Percentiles rank a stretch among this genome's conserved stretches.
Conservation (phyloP, 2,888 invertebrate species). For the Branchinecta sandiegonensis region DNA sequence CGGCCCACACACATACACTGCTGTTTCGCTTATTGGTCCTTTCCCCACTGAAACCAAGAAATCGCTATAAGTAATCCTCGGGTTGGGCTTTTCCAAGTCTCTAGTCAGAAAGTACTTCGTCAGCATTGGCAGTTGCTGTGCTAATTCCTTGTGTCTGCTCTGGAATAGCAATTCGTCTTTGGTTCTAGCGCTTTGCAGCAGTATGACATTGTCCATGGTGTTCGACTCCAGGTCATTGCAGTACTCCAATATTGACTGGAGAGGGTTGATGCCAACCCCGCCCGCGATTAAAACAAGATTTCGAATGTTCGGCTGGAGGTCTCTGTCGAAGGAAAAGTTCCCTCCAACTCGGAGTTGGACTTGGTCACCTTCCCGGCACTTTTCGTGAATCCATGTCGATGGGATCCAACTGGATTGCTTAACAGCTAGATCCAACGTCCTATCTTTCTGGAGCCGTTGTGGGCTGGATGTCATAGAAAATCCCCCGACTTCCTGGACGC, state of each 20-base stretch:
- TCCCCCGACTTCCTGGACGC: slow-evolving; percentile 35
- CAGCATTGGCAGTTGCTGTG: neutral
- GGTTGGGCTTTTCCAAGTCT: neutral
- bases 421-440: slow-evolving; percentile 34
- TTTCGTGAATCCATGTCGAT: slow-evolving; percentile 35
- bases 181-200: slow-evolving; percentile 35
- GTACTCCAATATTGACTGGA: slow-evolving; percentile 33
- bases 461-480: slow-evolving; percentile 37
- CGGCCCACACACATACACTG: slow-evolving; percentile 9
- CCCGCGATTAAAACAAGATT: slow-evolving; percentile 36
- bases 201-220: slow-evolving; percentile 27
- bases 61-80: neutral
- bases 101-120: neutral
- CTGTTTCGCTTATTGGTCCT: neutral
- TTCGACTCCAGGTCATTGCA: slow-evolving; percentile 21
- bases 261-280: slow-evolving; percentile 39
- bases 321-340: slow-evolving; percentile 34
- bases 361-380: slow-evolving; percentile 34
- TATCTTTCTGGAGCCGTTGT: slow-evolving; percentile 29
- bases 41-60: neutral
- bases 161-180: slow-evolving; percentile 35
- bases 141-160: slow-evolving; percentile 29
- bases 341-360: slow-evolving; percentile 35
- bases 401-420: slow-evolving; percentile 36
- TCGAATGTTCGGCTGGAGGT: slow-evolving; percentile 24